Percentiles rank a stretch among this genome's conserved stretches.
phyloP scores from a whole-genome alignment of 2,113 vertebrate species.

The Noctilio leporinus region DNA sequence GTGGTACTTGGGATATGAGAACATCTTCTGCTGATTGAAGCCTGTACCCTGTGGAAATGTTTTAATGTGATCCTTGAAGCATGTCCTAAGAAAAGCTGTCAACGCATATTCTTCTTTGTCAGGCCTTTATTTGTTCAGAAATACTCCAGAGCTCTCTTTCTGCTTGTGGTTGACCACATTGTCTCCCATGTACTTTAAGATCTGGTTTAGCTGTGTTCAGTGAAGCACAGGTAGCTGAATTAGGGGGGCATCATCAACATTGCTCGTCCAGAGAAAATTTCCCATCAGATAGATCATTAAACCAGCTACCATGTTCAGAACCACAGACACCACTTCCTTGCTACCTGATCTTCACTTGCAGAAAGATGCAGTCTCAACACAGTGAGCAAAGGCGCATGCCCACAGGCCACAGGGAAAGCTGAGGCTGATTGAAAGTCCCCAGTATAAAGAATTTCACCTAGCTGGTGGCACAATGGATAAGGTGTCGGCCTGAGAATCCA shows the following conservation, averaged over 20 bases:
- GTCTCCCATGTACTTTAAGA: constrained; percentile 41
- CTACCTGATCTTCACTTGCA: background rate
- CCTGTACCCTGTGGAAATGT: constrained; percentile 62
- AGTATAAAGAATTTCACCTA: background rate
- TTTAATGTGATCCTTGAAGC: constrained; percentile 75
- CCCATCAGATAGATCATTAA: constrained; percentile 52
- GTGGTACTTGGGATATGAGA: constrained; percentile 67
- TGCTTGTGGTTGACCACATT: background rate
- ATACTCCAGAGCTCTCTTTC: constrained; percentile 41
- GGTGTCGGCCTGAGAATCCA: no score
- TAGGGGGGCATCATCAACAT: background rate
- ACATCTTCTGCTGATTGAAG: constrained; percentile 77
- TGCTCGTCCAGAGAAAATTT: background rate
- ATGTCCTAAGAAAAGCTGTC: constrained; percentile 63
- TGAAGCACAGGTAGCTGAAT: constrained; percentile 16
- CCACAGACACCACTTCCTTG: background rate
- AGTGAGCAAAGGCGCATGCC: background rate
- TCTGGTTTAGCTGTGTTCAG: constrained; percentile 20
- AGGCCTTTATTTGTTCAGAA: constrained; percentile 43
- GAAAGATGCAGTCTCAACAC: background rate
- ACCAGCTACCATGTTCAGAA: background rate
- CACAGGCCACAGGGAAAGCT: background rate
- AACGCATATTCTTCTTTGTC: constrained; percentile 57
- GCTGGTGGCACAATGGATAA: no score
- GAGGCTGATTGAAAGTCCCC: background rate